A percentile compares a stretch with the other conserved stretches of the same genome.
Evolutionary conservation across 1,140 invertebrate species (phyloP).

Genomic region (Delia radicum): DNA sequence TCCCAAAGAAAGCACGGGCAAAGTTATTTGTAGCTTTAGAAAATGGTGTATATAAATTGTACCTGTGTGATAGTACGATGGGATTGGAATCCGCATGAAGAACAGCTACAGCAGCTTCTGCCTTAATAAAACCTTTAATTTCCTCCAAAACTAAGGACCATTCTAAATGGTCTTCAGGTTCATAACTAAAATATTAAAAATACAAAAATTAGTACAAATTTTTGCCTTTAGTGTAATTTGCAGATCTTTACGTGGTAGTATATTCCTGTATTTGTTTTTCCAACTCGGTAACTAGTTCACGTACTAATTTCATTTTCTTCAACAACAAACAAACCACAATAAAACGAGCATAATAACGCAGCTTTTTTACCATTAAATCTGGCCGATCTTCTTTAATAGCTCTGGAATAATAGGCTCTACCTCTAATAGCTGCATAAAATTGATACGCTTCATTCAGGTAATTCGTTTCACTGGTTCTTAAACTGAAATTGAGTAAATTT

Average conservation of each 20-base stretch:
- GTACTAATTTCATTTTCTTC: constrained; percentile 92
- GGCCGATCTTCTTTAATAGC: constrained; percentile 92
- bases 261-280: constrained; percentile 92
- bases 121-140: constrained; percentile 92
- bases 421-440: constrained; percentile 94
- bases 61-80: constrained; percentile 81
- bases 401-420: constrained; percentile 91
- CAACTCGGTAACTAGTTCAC: constrained; percentile 88
- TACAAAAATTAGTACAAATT: background rate
- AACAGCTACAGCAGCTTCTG: constrained; percentile 85
- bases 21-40: constrained; percentile 9
- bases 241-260: constrained; percentile 71
- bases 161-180: constrained; percentile 94
- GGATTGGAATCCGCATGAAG: constrained; percentile 83
- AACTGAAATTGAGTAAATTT: constrained; percentile 66
- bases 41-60: constrained; percentile 34
- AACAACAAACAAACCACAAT: constrained; percentile 94
- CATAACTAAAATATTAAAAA: constrained; percentile 62
- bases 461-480: constrained; percentile 93
- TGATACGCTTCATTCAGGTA: constrained; percentile 95
- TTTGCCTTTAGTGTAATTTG: background rate
- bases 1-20: constrained; percentile 57
- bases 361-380: constrained; percentile 96
- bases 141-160: constrained; percentile 94
- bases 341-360: constrained; percentile 94